Conservation (phyloP, 2,797 vertebrate species). For the Amniataba percoides region DNA sequence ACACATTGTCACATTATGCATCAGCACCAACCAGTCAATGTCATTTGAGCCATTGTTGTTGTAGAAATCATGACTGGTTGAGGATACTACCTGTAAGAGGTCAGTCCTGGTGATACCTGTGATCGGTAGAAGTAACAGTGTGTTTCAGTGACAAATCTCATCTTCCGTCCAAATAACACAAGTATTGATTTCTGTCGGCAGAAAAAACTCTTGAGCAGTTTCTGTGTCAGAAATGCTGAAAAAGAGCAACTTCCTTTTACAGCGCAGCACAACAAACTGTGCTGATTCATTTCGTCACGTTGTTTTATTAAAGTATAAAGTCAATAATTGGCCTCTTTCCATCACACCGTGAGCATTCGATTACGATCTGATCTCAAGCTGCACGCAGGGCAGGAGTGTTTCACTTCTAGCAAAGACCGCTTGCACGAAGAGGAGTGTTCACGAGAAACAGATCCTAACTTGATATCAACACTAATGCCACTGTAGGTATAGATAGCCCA, state of each 20-base stretch:
- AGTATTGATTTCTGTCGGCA: background rate
- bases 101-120: background rate
- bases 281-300: background rate
- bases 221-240: constrained; percentile 7
- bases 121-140: background rate
- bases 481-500: background rate
- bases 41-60: background rate
- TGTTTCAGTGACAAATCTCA: too few species aligned
- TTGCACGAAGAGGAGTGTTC: constrained; percentile 13
- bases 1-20: too few species aligned
- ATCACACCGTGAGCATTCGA: constrained; percentile 36
- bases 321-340: constrained; percentile 42
- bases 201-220: background rate
- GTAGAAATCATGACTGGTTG: background rate
- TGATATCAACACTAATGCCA: background rate
- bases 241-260: background rate
- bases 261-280: background rate
- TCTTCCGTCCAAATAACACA: background rate
- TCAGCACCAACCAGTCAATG: too few species aligned
- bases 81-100: background rate
- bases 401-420: constrained; percentile 17
- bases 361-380: constrained; percentile 27
- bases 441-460: background rate
- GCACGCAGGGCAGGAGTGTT: background rate
- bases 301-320: constrained; percentile 40